Evolutionary conservation across 37 sponge, comb jelly and placozoan species (phyloP).

Genomic region (Tethya wilhelma): DNA sequence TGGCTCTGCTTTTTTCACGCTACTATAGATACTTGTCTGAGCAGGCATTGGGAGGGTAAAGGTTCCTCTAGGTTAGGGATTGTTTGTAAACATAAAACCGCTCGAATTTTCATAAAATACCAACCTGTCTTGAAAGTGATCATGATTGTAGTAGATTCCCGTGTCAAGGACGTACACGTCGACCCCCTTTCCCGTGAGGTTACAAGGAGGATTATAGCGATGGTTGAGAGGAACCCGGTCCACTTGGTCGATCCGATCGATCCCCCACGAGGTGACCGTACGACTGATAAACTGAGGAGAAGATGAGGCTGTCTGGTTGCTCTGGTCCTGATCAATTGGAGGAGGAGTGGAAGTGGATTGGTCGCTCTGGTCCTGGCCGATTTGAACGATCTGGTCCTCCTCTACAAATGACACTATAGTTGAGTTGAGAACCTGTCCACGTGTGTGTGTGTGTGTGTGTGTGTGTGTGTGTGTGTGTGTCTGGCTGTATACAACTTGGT

Average conservation of each 20-base stretch:
- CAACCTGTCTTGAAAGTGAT: slow-evolving; percentile 54
- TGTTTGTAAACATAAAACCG: too few species aligned
- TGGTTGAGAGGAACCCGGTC: too few species aligned
- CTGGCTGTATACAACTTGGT: too few species aligned
- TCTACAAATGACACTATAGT: slow-evolving; percentile 49
- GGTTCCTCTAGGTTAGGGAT: too few species aligned
- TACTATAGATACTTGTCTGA: too few species aligned
- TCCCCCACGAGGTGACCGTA: slow-evolving; percentile 71
- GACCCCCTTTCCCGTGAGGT: slow-evolving; percentile 71
- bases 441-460: slow-evolving; percentile 22
- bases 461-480: too few species aligned
- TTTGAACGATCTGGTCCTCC: slow-evolving; percentile 37
- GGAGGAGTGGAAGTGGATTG: not conserved
- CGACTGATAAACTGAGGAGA: not conserved
- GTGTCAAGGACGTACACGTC: slow-evolving; percentile 84
- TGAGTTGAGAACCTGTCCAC: not conserved
- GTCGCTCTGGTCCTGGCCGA: not conserved
- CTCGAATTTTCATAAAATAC: too few species aligned
- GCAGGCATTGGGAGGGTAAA: too few species aligned
- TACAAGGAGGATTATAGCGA: slow-evolving; percentile 45
- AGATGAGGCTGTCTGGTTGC: not conserved
- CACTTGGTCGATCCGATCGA: slow-evolving; percentile 63
- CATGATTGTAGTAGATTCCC: slow-evolving; percentile 59
- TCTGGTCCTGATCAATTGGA: not conserved
- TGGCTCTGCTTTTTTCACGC: too few species aligned